Percentiles rank a stretch among this genome's conserved stretches.
These are phyloP conservation scores for Acronicta leporina DNA, from an alignment of 2,888 invertebrate species.

Conservation along the genomic window DNA sequence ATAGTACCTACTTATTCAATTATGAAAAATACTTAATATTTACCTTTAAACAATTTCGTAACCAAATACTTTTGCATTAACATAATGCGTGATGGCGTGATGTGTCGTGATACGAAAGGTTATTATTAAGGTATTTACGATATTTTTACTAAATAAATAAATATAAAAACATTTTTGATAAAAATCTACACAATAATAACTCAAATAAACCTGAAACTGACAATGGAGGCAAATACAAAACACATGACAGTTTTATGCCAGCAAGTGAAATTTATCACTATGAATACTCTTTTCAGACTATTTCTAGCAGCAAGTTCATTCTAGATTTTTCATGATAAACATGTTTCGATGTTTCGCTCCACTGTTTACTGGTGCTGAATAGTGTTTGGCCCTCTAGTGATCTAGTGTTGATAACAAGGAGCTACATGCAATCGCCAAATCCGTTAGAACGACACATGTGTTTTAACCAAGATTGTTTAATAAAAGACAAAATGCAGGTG, in stretches of 20 bases:
- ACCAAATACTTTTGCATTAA: conserved; percentile 35
- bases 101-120: conserved; percentile 5
- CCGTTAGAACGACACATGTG: no score
- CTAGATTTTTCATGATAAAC: no score
- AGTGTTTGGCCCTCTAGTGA: no score
- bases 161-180: conserved; percentile 9
- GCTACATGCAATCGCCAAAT: no score
- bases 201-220: conserved; percentile 5
- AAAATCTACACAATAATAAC: not conserved
- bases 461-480: no score
- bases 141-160: conserved; percentile 1
- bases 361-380: no score
- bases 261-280: not conserved
- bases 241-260: conserved; percentile 17
- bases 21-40: not conserved
- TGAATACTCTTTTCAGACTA: not conserved
- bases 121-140: conserved; percentile 11
- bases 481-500: no score
- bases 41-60: conserved; percentile 51
- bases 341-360: no score
- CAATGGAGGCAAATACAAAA: conserved; percentile 4
- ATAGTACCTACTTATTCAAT: no score
- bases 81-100: conserved; percentile 46
- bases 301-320: not conserved
- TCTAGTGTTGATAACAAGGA: no score